Evolutionary conservation across 2,888 invertebrate genomes (phyloP).

Genomic region (Cistogaster globosa): DNA sequence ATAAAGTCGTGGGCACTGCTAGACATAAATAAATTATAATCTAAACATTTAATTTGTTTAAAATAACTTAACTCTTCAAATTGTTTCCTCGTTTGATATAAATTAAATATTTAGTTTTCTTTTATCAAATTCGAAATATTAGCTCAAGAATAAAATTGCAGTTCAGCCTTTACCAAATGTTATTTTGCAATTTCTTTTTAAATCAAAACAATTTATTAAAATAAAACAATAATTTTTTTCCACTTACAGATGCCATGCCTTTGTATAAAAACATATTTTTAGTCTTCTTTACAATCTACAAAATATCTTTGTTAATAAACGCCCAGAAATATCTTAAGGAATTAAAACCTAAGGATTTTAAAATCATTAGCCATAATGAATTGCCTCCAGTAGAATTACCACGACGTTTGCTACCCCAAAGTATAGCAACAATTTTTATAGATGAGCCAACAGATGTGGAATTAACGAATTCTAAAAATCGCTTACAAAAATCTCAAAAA

Average conservation of each 20-base stretch:
- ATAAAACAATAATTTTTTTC: background rate
- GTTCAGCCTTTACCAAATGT: too few relatives aligned
- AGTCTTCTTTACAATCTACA: slow-evolving; percentile 52
- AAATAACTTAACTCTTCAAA: too few relatives aligned
- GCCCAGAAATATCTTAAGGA: slow-evolving; percentile 60
- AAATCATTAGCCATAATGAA: slow-evolving; percentile 5
- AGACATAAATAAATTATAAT: too few relatives aligned
- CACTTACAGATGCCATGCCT: slow-evolving; percentile 62
- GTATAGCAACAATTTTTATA: slow-evolving; percentile 1
- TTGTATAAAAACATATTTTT: slow-evolving; percentile 20
- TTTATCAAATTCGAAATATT: too few relatives aligned
- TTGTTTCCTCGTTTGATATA: too few relatives aligned
- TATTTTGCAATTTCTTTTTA: too few relatives aligned
- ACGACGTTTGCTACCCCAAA: slow-evolving; percentile 72
- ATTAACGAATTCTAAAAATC: background rate
- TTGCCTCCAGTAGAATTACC: slow-evolving; percentile 76
- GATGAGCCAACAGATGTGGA: slow-evolving; percentile 29
- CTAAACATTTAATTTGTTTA: too few relatives aligned
- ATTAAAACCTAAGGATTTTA: slow-evolving; percentile 50
- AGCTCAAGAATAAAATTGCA: too few relatives aligned
- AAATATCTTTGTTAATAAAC: slow-evolving; percentile 18
- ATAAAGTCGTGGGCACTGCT: too few relatives aligned
- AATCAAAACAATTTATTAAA: too few relatives aligned
- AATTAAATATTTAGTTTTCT: too few relatives aligned
- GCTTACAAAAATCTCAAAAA: slow-evolving; percentile 75